Evolutionary conservation across 2,113 vertebrate species (phyloP), one percentile per base, ranked within the genome.

Genomic region (Etia nguti): DNA sequence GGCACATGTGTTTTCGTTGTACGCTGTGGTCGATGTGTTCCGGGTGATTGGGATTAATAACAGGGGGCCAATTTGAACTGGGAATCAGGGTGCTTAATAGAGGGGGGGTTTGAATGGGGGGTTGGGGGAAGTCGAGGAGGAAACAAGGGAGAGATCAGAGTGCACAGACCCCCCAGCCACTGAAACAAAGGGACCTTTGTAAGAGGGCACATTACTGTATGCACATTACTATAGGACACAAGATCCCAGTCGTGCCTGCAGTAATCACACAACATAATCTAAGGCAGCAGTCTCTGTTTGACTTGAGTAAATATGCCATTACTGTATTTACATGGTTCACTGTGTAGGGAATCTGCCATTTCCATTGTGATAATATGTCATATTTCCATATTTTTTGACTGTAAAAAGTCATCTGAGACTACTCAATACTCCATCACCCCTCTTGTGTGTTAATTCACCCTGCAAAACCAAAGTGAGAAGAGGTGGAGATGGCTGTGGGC

Each of bases 1-100:
- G 91, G 90, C 90, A 92, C 94, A 95, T 94, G 93, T 96, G 95
- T 95, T 95, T 88, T 93, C 56, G 41, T 92, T 92, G 92, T 91
- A 94, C 60, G 59, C 93, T 92, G 95, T 94, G 96, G 96, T 95
- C 91, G 83, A 90, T 94, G 93, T 88, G 96, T 96, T 96, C 95
- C 79, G 96, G 96, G 95, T 96, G 96, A 96, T 96, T 96, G 95
- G 93, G 94, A 96, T 95, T 97, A 96, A 96, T 96, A 96, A 96
- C 91, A 92, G 94, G 94, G 94, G 93, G 90, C 88, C 94, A 95
- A 95, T 96, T 96, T 94, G 81, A 95, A 95, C 90, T 93, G 91
- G 93, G 95, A 96, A 96, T 95, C 93, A 87, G 92, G 87, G 92
- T 80, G 84, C 89, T 93, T 96, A 95, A 94, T 95, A 94, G 93